Evolutionary conservation across 2,888 invertebrate genomes (phyloP).

Genomic region (Augochlorella aurata): DNA sequence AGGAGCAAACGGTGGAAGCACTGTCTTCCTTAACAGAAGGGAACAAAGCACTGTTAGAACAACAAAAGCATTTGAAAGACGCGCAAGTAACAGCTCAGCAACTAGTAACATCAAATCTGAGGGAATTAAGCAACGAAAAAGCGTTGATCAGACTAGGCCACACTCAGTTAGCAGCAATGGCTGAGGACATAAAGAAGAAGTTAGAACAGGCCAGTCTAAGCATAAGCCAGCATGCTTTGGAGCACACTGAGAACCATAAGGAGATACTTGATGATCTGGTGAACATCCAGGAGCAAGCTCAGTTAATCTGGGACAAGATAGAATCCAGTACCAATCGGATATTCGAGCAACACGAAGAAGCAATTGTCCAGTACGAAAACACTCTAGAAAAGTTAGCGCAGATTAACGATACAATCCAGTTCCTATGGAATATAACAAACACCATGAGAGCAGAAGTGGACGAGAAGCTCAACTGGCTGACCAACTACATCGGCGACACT

Average conservation of each 20-base stretch:
- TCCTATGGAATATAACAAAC: slow-evolving; percentile 75
- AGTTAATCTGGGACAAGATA: slow-evolving; percentile 84
- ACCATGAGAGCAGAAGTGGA: slow-evolving; percentile 77
- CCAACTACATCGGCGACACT: slow-evolving; percentile 77
- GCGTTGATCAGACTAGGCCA: slow-evolving; percentile 85
- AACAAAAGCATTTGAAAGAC: slow-evolving; percentile 83
- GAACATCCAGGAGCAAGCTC: slow-evolving; percentile 83
- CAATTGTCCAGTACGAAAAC: slow-evolving; percentile 82
- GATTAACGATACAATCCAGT: slow-evolving; percentile 83
- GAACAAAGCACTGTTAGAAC: slow-evolving; percentile 82
- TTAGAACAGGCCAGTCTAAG: slow-evolving; percentile 83
- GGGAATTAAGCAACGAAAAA: slow-evolving; percentile 84
- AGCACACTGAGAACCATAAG: slow-evolving; percentile 83
- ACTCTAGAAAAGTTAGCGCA: slow-evolving; percentile 83
- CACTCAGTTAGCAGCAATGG: slow-evolving; percentile 83
- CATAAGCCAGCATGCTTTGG: slow-evolving; percentile 82
- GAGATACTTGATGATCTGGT: slow-evolving; percentile 84
- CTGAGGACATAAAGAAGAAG: slow-evolving; percentile 83
- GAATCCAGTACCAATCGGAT: slow-evolving; percentile 81
- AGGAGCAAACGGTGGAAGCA: slow-evolving; percentile 81
- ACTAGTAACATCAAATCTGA: slow-evolving; percentile 84
- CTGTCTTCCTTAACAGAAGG: slow-evolving; percentile 81
- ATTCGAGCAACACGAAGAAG: slow-evolving; percentile 82
- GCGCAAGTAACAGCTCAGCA: slow-evolving; percentile 83
- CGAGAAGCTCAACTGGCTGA: slow-evolving; percentile 78